Base-by-base conservation (phyloP, 2,888 invertebrate species). In the Lasioglossum calceatum region DNA sequence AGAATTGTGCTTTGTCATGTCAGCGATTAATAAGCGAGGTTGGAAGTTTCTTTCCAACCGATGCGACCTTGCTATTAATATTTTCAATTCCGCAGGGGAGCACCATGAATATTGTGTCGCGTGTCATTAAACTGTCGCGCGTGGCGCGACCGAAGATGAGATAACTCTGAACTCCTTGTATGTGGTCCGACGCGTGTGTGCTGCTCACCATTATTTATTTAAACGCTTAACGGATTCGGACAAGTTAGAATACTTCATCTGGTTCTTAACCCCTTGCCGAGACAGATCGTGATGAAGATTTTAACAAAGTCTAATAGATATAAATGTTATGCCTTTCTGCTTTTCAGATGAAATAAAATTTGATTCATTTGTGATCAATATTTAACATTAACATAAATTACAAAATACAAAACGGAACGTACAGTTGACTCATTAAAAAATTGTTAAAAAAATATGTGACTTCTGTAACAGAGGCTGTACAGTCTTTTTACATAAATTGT, bases 11-110 rank as follows among this genome's bases (percentile, higher is more conserved):
- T 82, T 77, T 79, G 79, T 84, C 88, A 84, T 85, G 85, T 85
- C 70, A 58, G 71, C 83, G 88, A 89, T 89, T 90, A 90, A 90
- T 90, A 89, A 85, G 74, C 54, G 84, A 44, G 36, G 32, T 8
- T 19, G 67, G 71, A 14, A 81, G 64, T 78, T 82, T 77, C 80
- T 79, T 80, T 70, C 64, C 67, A 39, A 32, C 67, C 23, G 75
- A 42, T 27, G 79, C 36, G 64, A 67, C 47, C 32, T 77, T 27
- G 61, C 64, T 42, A 84, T 85, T 85, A 80, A 85, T 85, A 80
- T 79, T 85, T 80, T 64, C 80, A 79, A 74, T 85, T 85, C 39
- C 19, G 32, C 64, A 4, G 27, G 36, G 44, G n/a, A 39, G 4
- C 23, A 39, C 23, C 70, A 36, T 39, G 70, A 39, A 39, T 70